These are phyloP conservation scores for Ambastaia sidthimunki DNA, from an alignment of 2,797 vertebrate species.

Conservation along the genomic window DNA sequence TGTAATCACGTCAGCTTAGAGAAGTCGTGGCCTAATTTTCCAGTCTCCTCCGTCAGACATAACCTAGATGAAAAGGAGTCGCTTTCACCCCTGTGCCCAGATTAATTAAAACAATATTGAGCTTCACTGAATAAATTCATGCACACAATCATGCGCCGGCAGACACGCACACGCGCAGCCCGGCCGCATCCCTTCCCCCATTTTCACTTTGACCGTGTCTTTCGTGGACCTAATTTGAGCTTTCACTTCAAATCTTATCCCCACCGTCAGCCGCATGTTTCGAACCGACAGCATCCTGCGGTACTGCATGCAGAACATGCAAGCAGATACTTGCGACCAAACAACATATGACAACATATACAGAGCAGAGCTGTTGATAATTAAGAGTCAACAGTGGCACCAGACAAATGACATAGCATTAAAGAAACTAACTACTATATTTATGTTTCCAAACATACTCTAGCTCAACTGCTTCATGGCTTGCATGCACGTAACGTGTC, in stretches of 20 bases:
- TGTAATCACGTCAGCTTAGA: slow-evolving; percentile 56
- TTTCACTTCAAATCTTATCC: slow-evolving; percentile 49
- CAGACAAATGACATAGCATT: too few relatives aligned
- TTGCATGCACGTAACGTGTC: neutral
- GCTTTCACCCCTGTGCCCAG: slow-evolving; percentile 49
- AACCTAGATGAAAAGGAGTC: slow-evolving; percentile 52
- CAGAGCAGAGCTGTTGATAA: too few relatives aligned
- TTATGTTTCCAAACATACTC: too few relatives aligned
- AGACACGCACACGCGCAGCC: slow-evolving; percentile 1
- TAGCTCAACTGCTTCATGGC: neutral
- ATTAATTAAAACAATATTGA: slow-evolving; percentile 64
- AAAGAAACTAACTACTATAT: too few relatives aligned
- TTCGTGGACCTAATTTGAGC: slow-evolving; percentile 52
- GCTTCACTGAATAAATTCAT: slow-evolving; percentile 48
- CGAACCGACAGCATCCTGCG: slow-evolving; percentile 5
- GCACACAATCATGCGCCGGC: slow-evolving; percentile 4
- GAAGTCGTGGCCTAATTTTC: slow-evolving; percentile 52
- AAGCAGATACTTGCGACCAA: neutral
- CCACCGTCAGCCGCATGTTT: slow-evolving; percentile 61
- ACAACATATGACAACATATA: neutral
- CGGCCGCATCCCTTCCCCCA: slow-evolving; percentile 15
- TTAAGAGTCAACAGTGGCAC: too few relatives aligned
- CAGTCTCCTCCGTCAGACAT: slow-evolving; percentile 16
- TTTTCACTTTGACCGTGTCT: slow-evolving; percentile 10
- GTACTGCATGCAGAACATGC: neutral